A percentile compares a stretch with the other conserved stretches of the same genome.
phyloP scores from a whole-genome alignment of 2,797 vertebrate species.

The Vireo griseus region DNA sequence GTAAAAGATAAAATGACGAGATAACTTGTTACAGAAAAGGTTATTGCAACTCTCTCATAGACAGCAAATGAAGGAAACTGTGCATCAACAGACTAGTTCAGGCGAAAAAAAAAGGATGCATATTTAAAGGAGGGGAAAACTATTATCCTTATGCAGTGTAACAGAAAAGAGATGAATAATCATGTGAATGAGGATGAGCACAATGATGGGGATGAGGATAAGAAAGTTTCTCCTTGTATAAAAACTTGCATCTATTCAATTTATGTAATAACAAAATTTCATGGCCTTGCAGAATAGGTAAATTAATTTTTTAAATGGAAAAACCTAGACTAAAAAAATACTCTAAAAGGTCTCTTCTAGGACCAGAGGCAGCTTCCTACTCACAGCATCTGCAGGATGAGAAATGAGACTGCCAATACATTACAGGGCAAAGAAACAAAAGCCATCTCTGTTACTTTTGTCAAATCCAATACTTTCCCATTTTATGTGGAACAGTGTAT shows the following conservation, averaged over 20 bases:
- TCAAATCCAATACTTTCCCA: neutral
- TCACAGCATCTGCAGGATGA: neutral
- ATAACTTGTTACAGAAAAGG: neutral
- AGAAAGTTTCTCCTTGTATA: neutral
- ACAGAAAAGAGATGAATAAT: neutral
- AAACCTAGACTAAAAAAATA: neutral
- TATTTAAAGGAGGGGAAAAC: neutral
- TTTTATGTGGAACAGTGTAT: neutral
- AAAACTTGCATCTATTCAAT: neutral
- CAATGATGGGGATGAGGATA: neutral
- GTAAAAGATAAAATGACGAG: conserved; percentile 13
- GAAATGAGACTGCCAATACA: neutral
- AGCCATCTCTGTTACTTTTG: neutral
- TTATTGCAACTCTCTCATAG: neutral
- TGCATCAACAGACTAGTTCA: neutral
- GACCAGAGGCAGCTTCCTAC: neutral
- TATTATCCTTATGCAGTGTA: neutral
- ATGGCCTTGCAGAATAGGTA: neutral
- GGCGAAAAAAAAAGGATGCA: neutral
- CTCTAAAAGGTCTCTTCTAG: neutral
- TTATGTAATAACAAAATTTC: neutral
- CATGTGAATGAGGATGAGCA: neutral
- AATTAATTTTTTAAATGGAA: neutral
- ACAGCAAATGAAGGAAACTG: neutral
- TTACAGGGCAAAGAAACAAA: neutral